Evolutionary conservation across 2,113 vertebrate species (phyloP), one percentile per base, ranked within the genome.

Genomic region (Anolis sagrei): DNA sequence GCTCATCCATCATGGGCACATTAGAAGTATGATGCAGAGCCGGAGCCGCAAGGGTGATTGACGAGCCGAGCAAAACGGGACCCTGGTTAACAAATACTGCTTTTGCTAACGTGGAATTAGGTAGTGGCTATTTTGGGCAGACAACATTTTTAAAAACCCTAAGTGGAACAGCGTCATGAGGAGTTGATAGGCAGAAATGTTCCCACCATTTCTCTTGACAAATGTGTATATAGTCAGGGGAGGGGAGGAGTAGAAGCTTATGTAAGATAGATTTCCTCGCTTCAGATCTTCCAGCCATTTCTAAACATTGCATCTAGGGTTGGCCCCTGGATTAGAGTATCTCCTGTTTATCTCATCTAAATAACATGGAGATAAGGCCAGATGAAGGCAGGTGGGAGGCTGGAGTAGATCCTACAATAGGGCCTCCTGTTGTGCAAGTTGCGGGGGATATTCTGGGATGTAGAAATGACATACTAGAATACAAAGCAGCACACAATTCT

Each of bases 1-100:
- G 64, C 84, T 92, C 93, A 94, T 94, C 92, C 94, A 90, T 93
- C 92, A 91, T 89, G 84, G 91, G 13, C 13, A 13, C 54, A 58
- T 58, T 58, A 14, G 54, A 58, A 14, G 13, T 58, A 58, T 58
- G 54, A 58, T 58, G 54, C 54, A 58, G 54, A 3, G 54, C 88
- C 90, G 90, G 85, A 93, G 92, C 90, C 89, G 85, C 92, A 79
- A 93, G 86, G 87, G 89, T 84, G 77, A 79, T 84, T 90, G 88
- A 91, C 88, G 84, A 85, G 64, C 61, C 90, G 84, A 92, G 90
- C 32, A 70, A 90, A 91, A 94, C 89, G 76, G 86, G 93, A 89
- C 90, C 93, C 86, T 90, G 81, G 86, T 93, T 86, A 94, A 93
- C 82, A 64, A 64, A 83, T 76, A 7, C 48, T 84, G 49, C 23